Conservation (phyloP, 2,888 invertebrate species). For the Pristionchus arcanus region DNA sequence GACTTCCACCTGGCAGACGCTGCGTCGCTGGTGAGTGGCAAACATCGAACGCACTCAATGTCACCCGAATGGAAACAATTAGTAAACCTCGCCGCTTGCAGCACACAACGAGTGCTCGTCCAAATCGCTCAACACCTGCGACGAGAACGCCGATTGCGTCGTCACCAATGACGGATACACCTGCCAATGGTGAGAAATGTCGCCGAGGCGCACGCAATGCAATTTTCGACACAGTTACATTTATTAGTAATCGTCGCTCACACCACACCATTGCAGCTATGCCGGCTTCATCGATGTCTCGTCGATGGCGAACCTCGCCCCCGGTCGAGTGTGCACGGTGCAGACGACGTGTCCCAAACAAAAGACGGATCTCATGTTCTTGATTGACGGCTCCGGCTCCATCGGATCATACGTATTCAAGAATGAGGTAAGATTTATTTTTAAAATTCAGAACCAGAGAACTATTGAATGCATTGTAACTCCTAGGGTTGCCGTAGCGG, state of each 20-base stretch:
- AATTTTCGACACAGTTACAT: neutral
- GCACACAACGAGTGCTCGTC: conserved; percentile 78
- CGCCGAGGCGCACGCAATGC: neutral
- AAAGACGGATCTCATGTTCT: conserved; percentile 78
- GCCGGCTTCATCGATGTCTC: conserved; percentile 79
- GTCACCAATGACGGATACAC: conserved; percentile 78
- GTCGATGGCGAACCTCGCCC: conserved; percentile 75
- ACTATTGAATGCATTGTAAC: neutral
- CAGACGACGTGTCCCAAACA: conserved; percentile 78
- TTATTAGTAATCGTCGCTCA: neutral
- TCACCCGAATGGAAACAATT: neutral
- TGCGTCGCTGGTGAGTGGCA: conserved; percentile 74
- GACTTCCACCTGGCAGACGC: conserved; percentile 75
- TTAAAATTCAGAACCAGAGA: neutral
- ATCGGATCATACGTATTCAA: conserved; percentile 79
- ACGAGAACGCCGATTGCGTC: conserved; percentile 79
- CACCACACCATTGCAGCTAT: conserved; percentile 65
- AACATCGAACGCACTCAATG: conserved; percentile 13
- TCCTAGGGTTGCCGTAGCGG: no score
- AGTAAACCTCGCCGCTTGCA: conserved; percentile 57
- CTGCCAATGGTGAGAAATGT: conserved; percentile 66
- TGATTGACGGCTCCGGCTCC: conserved; percentile 79
- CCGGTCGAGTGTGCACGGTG: conserved; percentile 79
- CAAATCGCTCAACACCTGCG: conserved; percentile 76
- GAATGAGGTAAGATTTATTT: conserved; percentile 68